phyloP scores from a whole-genome alignment of 2,113 vertebrate species.

The Siniperca chuatsi region DNA sequence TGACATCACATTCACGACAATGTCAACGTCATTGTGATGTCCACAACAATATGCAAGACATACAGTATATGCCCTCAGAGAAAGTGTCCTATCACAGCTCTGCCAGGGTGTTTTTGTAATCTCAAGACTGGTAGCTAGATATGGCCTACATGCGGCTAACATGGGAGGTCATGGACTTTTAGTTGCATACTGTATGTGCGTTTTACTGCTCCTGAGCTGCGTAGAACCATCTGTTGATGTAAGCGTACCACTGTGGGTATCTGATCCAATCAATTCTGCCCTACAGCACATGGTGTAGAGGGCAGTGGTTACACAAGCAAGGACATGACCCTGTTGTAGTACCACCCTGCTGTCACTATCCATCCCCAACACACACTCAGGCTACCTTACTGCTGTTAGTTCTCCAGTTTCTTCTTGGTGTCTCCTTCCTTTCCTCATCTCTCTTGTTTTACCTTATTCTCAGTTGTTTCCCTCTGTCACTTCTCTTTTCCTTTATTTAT shows the following conservation, averaged over 20 bases:
- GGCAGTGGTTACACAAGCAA: constrained; percentile 52
- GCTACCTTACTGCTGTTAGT: constrained; percentile 28
- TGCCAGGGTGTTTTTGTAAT: background rate
- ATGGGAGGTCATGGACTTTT: background rate
- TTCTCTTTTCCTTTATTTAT: background rate
- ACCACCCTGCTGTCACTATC: constrained; percentile 16
- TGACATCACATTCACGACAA: background rate
- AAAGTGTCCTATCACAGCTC: background rate
- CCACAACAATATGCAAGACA: background rate
- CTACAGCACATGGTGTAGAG: constrained; percentile 25
- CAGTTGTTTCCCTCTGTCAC: background rate
- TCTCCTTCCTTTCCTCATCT: constrained; percentile 1
- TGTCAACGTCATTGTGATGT: background rate
- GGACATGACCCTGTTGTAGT: constrained; percentile 37
- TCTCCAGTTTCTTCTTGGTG: constrained; percentile 27
- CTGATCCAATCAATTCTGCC: constrained; percentile 57
- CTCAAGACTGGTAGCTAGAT: background rate
- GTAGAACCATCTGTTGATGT: constrained; percentile 51
- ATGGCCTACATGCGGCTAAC: background rate
- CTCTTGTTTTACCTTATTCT: background rate
- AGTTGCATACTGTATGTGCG: background rate
- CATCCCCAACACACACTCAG: constrained; percentile 10
- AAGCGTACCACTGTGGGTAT: constrained; percentile 29
- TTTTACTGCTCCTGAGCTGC: constrained; percentile 6
- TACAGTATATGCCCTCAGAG: background rate